Percentiles rank a stretch among this genome's conserved stretches.
These are phyloP conservation scores for Psilopsiagon aymara DNA, from an alignment of 2,113 vertebrate genomes.

Conservation along the genomic window DNA sequence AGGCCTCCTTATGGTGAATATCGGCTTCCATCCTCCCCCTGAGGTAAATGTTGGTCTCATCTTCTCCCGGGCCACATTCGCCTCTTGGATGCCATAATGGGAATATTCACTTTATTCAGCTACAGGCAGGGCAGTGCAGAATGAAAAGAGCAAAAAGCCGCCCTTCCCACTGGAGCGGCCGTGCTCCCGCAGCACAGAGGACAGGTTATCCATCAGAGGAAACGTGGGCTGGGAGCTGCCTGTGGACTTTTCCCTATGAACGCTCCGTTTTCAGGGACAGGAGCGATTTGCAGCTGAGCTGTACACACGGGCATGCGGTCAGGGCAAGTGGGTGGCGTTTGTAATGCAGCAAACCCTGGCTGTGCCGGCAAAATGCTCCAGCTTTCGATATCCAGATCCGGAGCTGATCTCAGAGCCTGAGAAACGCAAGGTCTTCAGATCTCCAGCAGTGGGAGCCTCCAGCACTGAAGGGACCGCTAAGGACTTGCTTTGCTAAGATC, in stretches of 20 bases:
- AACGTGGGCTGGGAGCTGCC: rapidly evolving
- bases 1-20: background rate
- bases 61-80: background rate
- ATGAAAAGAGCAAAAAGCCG: background rate
- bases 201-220: background rate
- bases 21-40: background rate
- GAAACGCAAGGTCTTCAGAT: background rate
- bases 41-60: background rate
- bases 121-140: background rate
- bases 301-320: rapidly evolving
- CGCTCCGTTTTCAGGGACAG: rapidly evolving
- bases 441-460: background rate
- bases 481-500: background rate
- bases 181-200: background rate
- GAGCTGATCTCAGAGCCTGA: rapidly evolving
- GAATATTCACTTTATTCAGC: background rate
- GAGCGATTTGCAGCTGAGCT: rapidly evolving
- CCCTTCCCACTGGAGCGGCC: rapidly evolving
- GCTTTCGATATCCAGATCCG: background rate
- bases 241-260: background rate
- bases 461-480: rapidly evolving
- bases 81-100: background rate
- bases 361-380: background rate
- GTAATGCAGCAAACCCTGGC: background rate
- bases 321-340: background rate